Conservation (phyloP, 2,888 invertebrate species). For the Ametastegia equiseti region DNA sequence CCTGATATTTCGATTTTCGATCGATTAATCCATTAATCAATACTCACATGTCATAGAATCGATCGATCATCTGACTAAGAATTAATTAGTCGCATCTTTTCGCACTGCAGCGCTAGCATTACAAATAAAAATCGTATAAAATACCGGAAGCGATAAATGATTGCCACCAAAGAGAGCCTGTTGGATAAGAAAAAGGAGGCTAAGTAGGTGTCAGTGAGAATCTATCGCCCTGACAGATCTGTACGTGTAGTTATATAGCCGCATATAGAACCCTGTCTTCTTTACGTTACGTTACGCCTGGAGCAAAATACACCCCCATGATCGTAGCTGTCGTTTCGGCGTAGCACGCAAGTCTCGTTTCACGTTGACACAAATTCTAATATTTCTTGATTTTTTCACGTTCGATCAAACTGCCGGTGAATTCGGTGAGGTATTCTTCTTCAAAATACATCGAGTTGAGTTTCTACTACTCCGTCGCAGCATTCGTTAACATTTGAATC, state of each 20-base stretch:
- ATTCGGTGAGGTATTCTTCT: background rate
- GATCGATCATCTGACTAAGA: too few relatives aligned
- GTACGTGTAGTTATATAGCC: background rate
- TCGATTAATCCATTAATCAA: too few relatives aligned
- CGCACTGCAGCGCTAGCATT: too few relatives aligned
- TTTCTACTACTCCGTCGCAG: background rate
- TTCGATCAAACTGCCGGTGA: background rate
- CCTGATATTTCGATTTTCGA: too few relatives aligned
- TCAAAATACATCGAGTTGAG: background rate
- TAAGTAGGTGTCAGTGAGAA: background rate
- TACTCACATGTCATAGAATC: too few relatives aligned
- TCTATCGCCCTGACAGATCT: background rate
- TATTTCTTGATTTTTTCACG: background rate
- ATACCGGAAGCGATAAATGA: background rate
- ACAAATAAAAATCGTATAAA: background rate
- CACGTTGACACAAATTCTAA: background rate
- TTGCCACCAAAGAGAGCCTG: background rate
- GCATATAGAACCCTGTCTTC: background rate
- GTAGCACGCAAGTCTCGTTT: background rate
- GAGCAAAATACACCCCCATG: background rate
- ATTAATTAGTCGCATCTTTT: too few relatives aligned
- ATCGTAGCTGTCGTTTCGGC: conserved; percentile 2
- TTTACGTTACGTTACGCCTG: background rate
- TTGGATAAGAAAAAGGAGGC: background rate
- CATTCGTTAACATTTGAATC: background rate